Conservation (phyloP, 2,113 vertebrate genomes). For the Beaufortia kweichowensis region DNA sequence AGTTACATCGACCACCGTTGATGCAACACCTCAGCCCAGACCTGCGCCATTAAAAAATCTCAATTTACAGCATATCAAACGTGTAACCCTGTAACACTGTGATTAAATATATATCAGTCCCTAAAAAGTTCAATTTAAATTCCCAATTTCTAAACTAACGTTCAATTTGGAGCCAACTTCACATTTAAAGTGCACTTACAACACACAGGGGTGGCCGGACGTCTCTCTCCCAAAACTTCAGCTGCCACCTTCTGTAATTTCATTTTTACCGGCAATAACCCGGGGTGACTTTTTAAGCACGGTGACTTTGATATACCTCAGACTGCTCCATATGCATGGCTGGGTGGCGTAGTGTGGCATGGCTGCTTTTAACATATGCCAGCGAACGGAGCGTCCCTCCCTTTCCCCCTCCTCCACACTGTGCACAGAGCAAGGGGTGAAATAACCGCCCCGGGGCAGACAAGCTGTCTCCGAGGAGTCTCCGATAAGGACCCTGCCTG, state of each 20-base stretch:
- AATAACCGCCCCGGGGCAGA: slow-evolving; percentile 61
- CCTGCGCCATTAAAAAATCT: slow-evolving; percentile 3
- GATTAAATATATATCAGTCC: slow-evolving; percentile 44
- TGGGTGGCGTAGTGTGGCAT: slow-evolving; percentile 48
- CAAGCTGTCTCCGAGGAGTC: slow-evolving; percentile 62
- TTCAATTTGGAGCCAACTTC: slow-evolving; percentile 42
- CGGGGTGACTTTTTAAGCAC: slow-evolving; percentile 58
- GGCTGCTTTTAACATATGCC: slow-evolving; percentile 60
- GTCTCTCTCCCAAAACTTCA: slow-evolving; percentile 51
- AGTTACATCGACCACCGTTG: not conserved
- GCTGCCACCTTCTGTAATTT: slow-evolving; percentile 67
- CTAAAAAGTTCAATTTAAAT: slow-evolving; percentile 49
- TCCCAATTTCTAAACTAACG: slow-evolving; percentile 43
- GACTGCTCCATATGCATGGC: slow-evolving; percentile 61
- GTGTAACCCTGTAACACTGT: slow-evolving; percentile 37
- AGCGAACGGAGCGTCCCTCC: slow-evolving; percentile 35
- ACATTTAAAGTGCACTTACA: slow-evolving; percentile 41
- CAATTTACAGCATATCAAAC: slow-evolving; percentile 44
- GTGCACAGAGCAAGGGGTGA: slow-evolving; percentile 55
- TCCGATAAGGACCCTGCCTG: slow-evolving; percentile 59
- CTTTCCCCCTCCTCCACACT: slow-evolving; percentile 24
- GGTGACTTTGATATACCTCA: slow-evolving; percentile 62
- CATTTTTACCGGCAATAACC: slow-evolving; percentile 70
- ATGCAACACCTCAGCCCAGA: slow-evolving; percentile 8
- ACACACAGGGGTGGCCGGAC: slow-evolving; percentile 35